A percentile compares a stretch with the other conserved stretches of the same genome.
These are phyloP conservation scores for Sebastes goodei DNA, from an alignment of 2,797 vertebrate species.

Conservation along the genomic window DNA sequence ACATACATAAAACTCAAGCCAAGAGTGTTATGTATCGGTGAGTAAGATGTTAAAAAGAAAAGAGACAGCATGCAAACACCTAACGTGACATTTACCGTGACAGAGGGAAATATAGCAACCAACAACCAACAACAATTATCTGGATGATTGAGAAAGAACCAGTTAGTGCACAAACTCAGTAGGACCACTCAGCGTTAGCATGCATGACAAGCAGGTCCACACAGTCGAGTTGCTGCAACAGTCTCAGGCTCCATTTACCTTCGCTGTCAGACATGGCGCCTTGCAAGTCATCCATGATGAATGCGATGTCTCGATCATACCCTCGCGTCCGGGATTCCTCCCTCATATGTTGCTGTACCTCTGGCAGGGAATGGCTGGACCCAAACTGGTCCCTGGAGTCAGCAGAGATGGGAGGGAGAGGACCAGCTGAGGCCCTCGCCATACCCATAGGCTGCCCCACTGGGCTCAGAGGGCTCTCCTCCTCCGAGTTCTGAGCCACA, in stretches of 20 bases:
- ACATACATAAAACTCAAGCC: constrained; percentile 72
- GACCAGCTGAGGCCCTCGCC: constrained; percentile 97
- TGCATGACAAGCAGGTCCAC: constrained; percentile 89
- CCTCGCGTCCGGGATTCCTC: constrained; percentile 96
- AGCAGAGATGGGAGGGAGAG: constrained; percentile 97
- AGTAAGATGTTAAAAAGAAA: constrained; percentile 42
- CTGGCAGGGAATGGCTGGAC: constrained; percentile 98
- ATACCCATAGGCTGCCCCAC: constrained; percentile 99
- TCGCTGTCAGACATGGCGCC: constrained; percentile 99
- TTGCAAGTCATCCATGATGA: constrained; percentile 99
- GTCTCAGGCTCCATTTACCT: constrained; percentile 94
- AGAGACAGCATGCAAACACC: constrained; percentile 68
- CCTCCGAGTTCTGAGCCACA: constrained; percentile 98
- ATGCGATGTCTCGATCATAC: constrained; percentile 97
- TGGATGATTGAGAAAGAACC: constrained; percentile 70
- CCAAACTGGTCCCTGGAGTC: constrained; percentile 99
- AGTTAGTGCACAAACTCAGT: constrained; percentile 76
- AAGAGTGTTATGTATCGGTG: constrained; percentile 75
- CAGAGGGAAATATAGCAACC: constrained; percentile 53
- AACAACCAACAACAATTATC: constrained; percentile 49
- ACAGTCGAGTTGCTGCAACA: constrained; percentile 84
- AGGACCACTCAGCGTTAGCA: constrained; percentile 85
- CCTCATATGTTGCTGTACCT: constrained; percentile 99
- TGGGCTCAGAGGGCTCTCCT: constrained; percentile 98
- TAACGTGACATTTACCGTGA: constrained; percentile 56